These are phyloP conservation scores for Prietella phreatophila DNA, from an alignment of 2,113 vertebrate species.

Conservation along the genomic window DNA sequence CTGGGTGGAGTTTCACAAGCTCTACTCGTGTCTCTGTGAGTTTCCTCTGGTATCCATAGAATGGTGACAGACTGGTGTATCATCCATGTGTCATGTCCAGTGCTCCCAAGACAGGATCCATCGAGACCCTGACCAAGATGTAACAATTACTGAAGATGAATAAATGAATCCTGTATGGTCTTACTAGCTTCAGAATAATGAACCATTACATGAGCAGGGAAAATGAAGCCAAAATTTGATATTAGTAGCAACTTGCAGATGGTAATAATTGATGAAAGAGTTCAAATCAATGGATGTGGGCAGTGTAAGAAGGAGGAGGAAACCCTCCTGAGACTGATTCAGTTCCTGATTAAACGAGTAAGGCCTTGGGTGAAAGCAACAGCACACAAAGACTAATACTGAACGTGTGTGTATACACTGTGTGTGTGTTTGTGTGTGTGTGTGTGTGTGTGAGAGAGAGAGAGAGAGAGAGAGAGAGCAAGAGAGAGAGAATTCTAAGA, in stretches of 20 bases:
- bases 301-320: conserved; percentile 56
- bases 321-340: conserved; percentile 62
- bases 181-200: not conserved
- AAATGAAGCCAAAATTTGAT: conserved; percentile 11
- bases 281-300: conserved; percentile 59
- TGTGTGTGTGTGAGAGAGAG: not conserved
- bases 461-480: not conserved
- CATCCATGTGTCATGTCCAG: not conserved
- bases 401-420: conserved; percentile 15
- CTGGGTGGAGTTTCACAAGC: not conserved
- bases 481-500: conserved; percentile 13
- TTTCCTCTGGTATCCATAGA: not conserved
- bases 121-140: not conserved
- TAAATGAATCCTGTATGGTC: not conserved
- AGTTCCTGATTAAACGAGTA: conserved; percentile 55
- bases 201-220: not conserved
- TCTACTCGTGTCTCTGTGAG: not conserved
- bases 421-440: conserved; percentile 23
- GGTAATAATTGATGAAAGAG: conserved; percentile 42
- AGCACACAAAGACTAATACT: conserved; percentile 20
- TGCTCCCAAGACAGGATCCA: not conserved
- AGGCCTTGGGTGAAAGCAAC: conserved; percentile 25
- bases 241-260: conserved; percentile 33
- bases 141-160: not conserved
- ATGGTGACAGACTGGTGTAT: not conserved